Conservation (phyloP, 2,113 vertebrate species). For the Plotosus lineatus region DNA sequence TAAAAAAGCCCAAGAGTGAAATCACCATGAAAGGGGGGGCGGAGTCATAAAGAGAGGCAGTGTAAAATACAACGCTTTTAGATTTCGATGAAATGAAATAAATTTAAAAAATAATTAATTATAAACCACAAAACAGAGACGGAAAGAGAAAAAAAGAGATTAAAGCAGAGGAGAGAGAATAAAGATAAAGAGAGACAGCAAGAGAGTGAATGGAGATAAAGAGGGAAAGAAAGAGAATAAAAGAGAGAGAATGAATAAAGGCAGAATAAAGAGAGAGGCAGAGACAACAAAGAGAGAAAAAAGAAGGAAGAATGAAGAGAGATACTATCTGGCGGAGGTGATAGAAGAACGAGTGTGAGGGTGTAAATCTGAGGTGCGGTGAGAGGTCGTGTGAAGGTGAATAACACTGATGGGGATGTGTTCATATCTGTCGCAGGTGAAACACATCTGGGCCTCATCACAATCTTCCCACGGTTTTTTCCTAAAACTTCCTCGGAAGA, state of each 20-base stretch:
- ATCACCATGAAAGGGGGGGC: too few relatives aligned
- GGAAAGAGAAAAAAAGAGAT: not conserved
- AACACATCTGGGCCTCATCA: too few relatives aligned
- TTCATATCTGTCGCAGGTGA: too few relatives aligned
- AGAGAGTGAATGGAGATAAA: not conserved
- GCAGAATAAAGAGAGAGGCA: not conserved
- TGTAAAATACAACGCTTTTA: too few relatives aligned
- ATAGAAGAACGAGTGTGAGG: too few relatives aligned
- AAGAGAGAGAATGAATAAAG: not conserved
- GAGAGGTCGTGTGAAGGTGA: too few relatives aligned
- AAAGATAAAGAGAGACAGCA: not conserved
- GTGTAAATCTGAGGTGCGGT: too few relatives aligned
- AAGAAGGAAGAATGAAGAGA: not conserved
- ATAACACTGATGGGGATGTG: too few relatives aligned
- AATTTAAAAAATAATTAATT: not conserved
- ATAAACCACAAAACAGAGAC: conserved; percentile 23
- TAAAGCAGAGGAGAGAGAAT: conserved; percentile 44
- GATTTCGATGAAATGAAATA: conserved; percentile 47
- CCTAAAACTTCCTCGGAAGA: too few relatives aligned
- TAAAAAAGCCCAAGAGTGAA: conserved; percentile 2
- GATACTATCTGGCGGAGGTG: too few relatives aligned
- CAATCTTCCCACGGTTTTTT: too few relatives aligned
- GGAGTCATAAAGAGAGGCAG: too few relatives aligned
- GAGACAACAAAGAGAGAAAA: not conserved
- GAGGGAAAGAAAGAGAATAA: conserved; percentile 37